Base-by-base conservation (phyloP, 2,113 vertebrate species). In the Takifugu bimaculatus region DNA sequence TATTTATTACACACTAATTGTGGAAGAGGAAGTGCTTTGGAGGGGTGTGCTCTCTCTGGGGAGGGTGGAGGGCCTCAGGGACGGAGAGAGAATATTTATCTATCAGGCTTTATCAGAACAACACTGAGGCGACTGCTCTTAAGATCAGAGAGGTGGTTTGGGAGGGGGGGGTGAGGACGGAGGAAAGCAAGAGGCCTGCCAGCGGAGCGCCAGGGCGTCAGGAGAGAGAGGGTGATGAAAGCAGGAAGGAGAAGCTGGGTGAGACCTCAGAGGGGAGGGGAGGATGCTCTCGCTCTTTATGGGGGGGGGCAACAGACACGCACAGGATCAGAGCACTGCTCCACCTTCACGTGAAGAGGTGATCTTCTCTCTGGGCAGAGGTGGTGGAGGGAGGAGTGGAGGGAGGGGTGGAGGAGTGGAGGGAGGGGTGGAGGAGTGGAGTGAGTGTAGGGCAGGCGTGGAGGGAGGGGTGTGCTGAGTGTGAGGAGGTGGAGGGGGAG, bases 1-100 rank as follows among this genome's bases (percentile, higher is more conserved):
- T 85, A 88, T 85, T 89, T 89, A 90, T 88, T 89, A 88, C 72
- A 60, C 63, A 59, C 85, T 88, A 89, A 91, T 85, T 85, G 88
- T 85, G 53, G 77, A 67, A 75, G 72, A 88, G 88, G 88, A 89
- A 88, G 85, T 89, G 83, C 80, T 82, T 87, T 79, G 75, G 78
- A 80, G 77, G 81, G 77, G 77, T 80, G 78, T 66, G 83, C 74
- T 85, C 88, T 78, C 86, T 10, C 56, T 85, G 80, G 85, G 84
- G 78, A 85, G 89, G 88, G 91, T 59, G 88, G 86, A 72, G 82
- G 86, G 75, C 85, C 80, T 65, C 50, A 2, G 86, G 82, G 88
- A 89, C 78, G 74, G 65, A 82, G 79, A 85, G 79, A 80, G 75
- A 85, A 75, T 87, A 85, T 89, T 89, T 91, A 87, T 88, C 88